Percentiles rank a stretch among this genome's conserved stretches.
These are phyloP conservation scores for Hyles lineata DNA, from an alignment of 2,888 invertebrate genomes.

Conservation along the genomic window DNA sequence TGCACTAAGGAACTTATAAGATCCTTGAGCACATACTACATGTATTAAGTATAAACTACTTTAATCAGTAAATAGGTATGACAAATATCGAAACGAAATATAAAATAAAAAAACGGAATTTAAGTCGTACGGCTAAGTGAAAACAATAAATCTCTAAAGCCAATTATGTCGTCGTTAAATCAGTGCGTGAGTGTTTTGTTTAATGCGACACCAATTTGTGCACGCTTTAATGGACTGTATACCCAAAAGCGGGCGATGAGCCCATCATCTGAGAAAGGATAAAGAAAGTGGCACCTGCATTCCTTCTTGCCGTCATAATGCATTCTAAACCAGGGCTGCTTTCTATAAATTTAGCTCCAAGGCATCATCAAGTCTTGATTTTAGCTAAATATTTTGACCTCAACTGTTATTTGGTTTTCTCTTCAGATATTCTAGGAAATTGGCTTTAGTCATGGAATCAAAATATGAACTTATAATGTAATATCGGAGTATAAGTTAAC, in stretches of 20 bases:
- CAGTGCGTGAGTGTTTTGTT: constrained; percentile 29
- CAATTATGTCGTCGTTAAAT: constrained; percentile 17
- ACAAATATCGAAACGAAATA: too few species aligned
- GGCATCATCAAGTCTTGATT: background rate
- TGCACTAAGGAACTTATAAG: too few species aligned
- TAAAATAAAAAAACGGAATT: background rate
- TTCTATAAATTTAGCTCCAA: background rate
- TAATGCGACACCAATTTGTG: constrained; percentile 22
- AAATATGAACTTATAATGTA: too few species aligned
- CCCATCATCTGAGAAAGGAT: constrained; percentile 40
- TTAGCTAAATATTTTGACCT: background rate
- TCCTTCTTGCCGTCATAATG: constrained; percentile 46
- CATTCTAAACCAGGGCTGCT: constrained; percentile 24
- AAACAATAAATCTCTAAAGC: background rate
- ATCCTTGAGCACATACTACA: too few species aligned
- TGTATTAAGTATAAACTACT: too few species aligned
- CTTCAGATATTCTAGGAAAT: too few species aligned
- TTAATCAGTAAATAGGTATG: too few species aligned
- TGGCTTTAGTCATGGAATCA: too few species aligned
- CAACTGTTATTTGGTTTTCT: too few species aligned
- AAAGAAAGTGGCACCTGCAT: constrained; percentile 59
- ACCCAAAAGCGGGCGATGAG: constrained; percentile 31
- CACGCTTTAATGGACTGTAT: constrained; percentile 16
- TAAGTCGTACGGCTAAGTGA: constrained; percentile 18
- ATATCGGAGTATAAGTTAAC: too few species aligned